Percentiles rank a stretch among this genome's conserved stretches.
Evolutionary conservation across 2,797 vertebrate species (phyloP).

Genomic region (Leuciscus waleckii): DNA sequence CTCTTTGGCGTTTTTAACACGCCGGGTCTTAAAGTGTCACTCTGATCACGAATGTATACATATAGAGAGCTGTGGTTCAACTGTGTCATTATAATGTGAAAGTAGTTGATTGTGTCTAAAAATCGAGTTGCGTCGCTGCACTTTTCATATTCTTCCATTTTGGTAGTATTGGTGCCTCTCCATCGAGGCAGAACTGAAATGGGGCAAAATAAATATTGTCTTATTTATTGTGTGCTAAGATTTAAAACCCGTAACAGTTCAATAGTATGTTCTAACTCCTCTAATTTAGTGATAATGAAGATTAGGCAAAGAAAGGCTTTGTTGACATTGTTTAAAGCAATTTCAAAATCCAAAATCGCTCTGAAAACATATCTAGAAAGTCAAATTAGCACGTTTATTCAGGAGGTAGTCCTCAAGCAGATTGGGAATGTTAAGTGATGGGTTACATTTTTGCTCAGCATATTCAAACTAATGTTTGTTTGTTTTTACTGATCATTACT

Average conservation of each 20-base stretch:
- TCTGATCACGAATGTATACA: constrained; percentile 62
- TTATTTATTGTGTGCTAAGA: constrained; percentile 35
- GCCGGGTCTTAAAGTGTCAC: constrained; percentile 35
- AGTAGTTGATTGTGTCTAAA: constrained; percentile 24
- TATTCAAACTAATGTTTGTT: constrained; percentile 8
- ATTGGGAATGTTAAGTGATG: constrained; percentile 5
- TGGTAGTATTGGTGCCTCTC: constrained; percentile 15
- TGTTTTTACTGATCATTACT: constrained; percentile 5
- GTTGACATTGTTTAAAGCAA: neutral
- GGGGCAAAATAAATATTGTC: neutral
- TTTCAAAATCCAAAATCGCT: neutral
- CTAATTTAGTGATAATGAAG: neutral
- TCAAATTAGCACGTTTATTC: neutral
- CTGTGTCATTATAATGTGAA: constrained; percentile 46
- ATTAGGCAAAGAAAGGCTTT: constrained; percentile 16
- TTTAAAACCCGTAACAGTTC: constrained; percentile 36
- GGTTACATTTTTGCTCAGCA: neutral
- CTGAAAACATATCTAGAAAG: constrained; percentile 28
- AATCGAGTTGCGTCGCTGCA: constrained; percentile 11
- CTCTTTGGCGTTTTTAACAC: constrained; percentile 16
- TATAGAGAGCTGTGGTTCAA: constrained; percentile 39
- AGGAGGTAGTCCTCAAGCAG: neutral
- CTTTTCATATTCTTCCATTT: constrained; percentile 21
- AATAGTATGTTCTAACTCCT: constrained; percentile 15
- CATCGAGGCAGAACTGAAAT: neutral